Evolutionary conservation across 1,140 invertebrate genomes (phyloP).

Genomic region (Antheraea mylitta): DNA sequence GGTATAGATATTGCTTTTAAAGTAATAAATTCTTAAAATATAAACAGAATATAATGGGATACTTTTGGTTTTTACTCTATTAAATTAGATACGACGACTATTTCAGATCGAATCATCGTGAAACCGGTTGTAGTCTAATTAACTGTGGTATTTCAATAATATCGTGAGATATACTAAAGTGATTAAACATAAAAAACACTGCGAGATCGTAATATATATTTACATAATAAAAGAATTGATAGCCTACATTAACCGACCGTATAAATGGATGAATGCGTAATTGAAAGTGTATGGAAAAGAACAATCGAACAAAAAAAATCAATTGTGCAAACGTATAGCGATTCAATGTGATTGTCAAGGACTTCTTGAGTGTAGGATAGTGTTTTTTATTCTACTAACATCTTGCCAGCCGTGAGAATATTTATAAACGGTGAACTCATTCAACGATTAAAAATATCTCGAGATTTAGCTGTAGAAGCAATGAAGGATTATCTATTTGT

Average conservation of each 20-base stretch:
- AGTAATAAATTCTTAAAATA: too few species aligned
- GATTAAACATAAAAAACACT: neutral
- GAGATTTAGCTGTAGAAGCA: neutral
- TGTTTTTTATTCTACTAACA: slow-evolving; percentile 17
- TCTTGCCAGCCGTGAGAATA: slow-evolving; percentile 21
- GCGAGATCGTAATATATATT: neutral
- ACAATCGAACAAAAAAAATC: slow-evolving; percentile 15
- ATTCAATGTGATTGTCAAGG: slow-evolving; percentile 26
- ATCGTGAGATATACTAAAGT: too few species aligned
- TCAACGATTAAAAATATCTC: neutral
- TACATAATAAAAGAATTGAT: neutral
- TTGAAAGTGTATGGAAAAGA: slow-evolving; percentile 10
- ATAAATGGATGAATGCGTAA: slow-evolving; percentile 20
- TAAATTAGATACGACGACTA: too few species aligned
- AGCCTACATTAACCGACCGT: slow-evolving; percentile 4
- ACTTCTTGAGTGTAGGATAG: slow-evolving; percentile 14
- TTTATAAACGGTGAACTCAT: slow-evolving; percentile 15
- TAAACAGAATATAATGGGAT: too few species aligned
- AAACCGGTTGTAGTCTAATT: too few species aligned
- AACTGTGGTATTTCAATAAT: too few species aligned
- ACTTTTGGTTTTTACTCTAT: too few species aligned
- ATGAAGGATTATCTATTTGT: too few species aligned
- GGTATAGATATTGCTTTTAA: too few species aligned
- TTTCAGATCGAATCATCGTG: too few species aligned
- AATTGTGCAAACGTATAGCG: slow-evolving; percentile 14